Percentiles rank a stretch among this genome's conserved stretches.
Evolutionary conservation across 2,888 invertebrate species (phyloP).

Genomic region (Cryptus viduatorius): DNA sequence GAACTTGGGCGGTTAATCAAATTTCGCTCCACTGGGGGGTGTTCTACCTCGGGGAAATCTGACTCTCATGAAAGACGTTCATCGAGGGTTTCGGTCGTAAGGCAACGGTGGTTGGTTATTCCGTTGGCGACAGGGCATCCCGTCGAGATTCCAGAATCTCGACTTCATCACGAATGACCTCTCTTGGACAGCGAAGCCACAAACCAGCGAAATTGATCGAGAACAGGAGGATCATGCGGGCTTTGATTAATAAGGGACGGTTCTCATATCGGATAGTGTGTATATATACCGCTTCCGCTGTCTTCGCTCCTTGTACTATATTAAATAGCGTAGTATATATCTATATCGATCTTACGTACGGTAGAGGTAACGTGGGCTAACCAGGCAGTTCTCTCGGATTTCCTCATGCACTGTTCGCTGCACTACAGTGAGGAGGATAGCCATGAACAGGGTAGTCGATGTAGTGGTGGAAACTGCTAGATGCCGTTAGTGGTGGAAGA

Average conservation of each 20-base stretch:
- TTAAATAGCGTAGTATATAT: slow-evolving; percentile 19
- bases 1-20: not conserved
- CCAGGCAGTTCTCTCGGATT: slow-evolving; percentile 43
- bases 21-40: not conserved
- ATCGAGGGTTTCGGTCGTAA: slow-evolving; percentile 24
- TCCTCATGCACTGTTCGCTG: slow-evolving; percentile 22
- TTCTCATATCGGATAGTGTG: slow-evolving; percentile 22
- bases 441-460: slow-evolving; percentile 16
- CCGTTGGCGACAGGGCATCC: slow-evolving; percentile 37
- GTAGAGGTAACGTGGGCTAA: slow-evolving; percentile 23
- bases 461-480: slow-evolving; percentile 11
- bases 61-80: slow-evolving; percentile 48
- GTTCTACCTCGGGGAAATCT: slow-evolving; percentile 50
- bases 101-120: slow-evolving; percentile 13
- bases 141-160: slow-evolving; percentile 50
- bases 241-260: slow-evolving; percentile 38
- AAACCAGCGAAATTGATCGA: slow-evolving; percentile 59
- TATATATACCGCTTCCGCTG: not conserved
- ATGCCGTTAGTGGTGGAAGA: slow-evolving; percentile 24
- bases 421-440: not conserved
- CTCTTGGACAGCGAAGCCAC: slow-evolving; percentile 53
- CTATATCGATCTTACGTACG: slow-evolving; percentile 6
- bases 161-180: slow-evolving; percentile 46
- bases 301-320: not conserved
- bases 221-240: slow-evolving; percentile 51